phyloP scores from a whole-genome alignment of 2,888 invertebrate species.

The Auanema freiburgensis region DNA sequence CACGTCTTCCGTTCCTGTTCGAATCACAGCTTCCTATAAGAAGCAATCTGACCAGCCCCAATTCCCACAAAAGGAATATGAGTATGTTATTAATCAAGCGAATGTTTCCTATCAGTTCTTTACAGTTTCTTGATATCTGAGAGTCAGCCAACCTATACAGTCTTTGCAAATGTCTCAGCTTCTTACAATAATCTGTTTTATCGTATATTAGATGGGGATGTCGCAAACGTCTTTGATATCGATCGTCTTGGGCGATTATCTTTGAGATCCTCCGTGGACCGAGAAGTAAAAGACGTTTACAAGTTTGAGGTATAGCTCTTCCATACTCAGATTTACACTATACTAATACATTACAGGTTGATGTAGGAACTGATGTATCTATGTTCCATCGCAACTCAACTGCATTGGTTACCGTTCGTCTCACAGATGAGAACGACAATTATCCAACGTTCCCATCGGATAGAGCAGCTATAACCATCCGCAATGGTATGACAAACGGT shows the following conservation, averaged over 20 bases:
- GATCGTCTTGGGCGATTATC: conserved; percentile 34
- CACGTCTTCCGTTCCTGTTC: conserved; percentile 28
- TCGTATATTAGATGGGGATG: conserved; percentile 27
- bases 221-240: conserved; percentile 23
- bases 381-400: conserved; percentile 15
- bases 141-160: conserved; percentile 17
- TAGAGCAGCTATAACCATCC: conserved; percentile 11
- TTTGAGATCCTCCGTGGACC: conserved; percentile 20
- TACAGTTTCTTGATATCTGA: conserved; percentile 26
- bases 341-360: no score
- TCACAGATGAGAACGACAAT: conserved; percentile 44
- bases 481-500: conserved; percentile 27
- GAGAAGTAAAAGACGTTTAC: conserved; percentile 7
- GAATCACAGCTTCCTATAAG: conserved; percentile 24
- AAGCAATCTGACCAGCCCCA: not conserved
- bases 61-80: conserved; percentile 11
- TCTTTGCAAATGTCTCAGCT: conserved; percentile 30
- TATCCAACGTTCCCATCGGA: conserved; percentile 20
- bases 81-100: not conserved
- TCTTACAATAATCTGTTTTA: conserved; percentile 22
- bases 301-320: conserved; percentile 19
- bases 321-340: no score
- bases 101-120: not conserved
- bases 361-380: conserved; percentile 17
- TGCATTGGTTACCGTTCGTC: conserved; percentile 21